Base-by-base conservation (phyloP, 2,113 vertebrate genomes). In the Brachionichthys hirsutus region DNA sequence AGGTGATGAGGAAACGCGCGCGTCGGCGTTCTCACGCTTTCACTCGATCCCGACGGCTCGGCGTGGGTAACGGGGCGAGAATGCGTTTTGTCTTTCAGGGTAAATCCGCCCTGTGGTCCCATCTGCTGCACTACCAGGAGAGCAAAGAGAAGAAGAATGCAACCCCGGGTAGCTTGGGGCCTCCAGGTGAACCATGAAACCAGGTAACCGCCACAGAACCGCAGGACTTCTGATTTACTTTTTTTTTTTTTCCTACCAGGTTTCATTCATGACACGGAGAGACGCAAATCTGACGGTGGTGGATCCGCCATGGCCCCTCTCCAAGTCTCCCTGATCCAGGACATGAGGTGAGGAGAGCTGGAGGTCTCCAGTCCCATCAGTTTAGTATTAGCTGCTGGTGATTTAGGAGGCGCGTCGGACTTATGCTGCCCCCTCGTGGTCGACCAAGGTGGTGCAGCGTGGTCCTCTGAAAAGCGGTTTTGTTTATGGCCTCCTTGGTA, bases 61-160 rank as follows among this genome's bases (percentile, higher is more conserved):
- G 4, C 1, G 2, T 56, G 13, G 12, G 0, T 15, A 43, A 38
- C 35, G 43, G 14, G 8, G 11, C 1, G 1, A 4, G 0, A 30
- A 12, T n/a, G 2, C 34, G 16, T 42, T 69, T 52, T 47, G 1
- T 58, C n/a, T 73, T 75, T 60, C 77, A 98, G 97, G 97, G 97
- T 17, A 98, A 98, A 75, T 99, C 97, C 55, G 97, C 97, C 41
- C 89, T 99, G 80, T 99, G 97, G 97, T 98, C 97, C 36, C 97
- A 99, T 82, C 83, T 99, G 56, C 86, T 97, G 72, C 97, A 98
- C 81, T 99, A 97, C 72, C 91, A 96, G 72, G 97, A 99, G 83
- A 96, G 93, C 64, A 93, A 96, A 62, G 94, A 98, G 88, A 94
- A 94, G 87, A 97, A 92, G 58, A 90, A 85, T 75, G 89, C 91